phyloP scores from a whole-genome alignment of 2,888 invertebrate species.

The Thereva nobilitata region DNA sequence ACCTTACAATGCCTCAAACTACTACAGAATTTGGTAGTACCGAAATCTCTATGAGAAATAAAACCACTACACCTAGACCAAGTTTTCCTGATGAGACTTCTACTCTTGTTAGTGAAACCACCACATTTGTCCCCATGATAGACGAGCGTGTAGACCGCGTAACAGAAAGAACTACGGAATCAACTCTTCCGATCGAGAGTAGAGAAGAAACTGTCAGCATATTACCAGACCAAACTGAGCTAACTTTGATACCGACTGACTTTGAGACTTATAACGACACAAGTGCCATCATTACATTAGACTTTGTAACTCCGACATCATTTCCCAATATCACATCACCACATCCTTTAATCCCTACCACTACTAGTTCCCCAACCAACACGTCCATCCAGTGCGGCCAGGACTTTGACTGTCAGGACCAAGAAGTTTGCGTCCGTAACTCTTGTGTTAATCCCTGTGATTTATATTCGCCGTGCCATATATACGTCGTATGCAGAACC shows the following conservation, averaged over 20 bases:
- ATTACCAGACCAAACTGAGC: neutral
- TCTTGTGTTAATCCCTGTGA: slow-evolving; percentile 63
- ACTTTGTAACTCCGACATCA: neutral
- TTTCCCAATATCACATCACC: neutral
- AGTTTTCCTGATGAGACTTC: no score
- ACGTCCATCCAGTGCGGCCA: slow-evolving; percentile 46
- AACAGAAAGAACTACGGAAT: neutral
- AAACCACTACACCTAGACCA: no score
- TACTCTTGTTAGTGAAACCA: no score
- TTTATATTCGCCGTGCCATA: slow-evolving; percentile 58
- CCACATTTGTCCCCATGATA: no score
- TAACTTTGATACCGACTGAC: neutral
- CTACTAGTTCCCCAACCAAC: slow-evolving; percentile 37
- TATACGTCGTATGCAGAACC: slow-evolving; percentile 60
- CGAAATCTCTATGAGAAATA: no score
- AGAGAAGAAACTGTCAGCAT: no score
- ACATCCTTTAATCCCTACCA: neutral
- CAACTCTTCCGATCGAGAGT: neutral
- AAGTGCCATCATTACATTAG: no score
- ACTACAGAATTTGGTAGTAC: no score
- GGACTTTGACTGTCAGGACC: slow-evolving; percentile 56
- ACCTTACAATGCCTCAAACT: no score
- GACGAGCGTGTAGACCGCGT: no score
- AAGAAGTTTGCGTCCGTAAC: slow-evolving; percentile 60
- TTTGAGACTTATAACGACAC: neutral